Conservation (phyloP, 2,797 vertebrate genomes). For the Balearica regulorum region DNA sequence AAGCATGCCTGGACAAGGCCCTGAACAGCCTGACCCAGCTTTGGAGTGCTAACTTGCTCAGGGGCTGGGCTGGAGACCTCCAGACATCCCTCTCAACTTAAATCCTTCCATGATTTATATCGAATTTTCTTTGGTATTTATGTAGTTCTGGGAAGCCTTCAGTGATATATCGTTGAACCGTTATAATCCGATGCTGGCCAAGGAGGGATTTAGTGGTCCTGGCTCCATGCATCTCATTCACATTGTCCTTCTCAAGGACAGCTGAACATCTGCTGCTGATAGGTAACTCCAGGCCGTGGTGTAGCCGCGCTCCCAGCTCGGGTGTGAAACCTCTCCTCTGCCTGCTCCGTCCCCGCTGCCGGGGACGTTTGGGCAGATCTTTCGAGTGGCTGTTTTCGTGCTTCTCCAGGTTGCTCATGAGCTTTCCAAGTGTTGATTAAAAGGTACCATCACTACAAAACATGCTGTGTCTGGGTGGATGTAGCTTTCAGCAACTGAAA, state of each 20-base stretch:
- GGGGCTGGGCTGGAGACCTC: neutral
- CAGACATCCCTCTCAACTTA: constrained; percentile 10
- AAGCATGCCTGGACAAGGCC: neutral
- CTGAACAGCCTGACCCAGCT: neutral
- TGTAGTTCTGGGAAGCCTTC: constrained; percentile 52
- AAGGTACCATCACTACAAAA: constrained; percentile 38
- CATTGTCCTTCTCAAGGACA: constrained; percentile 17
- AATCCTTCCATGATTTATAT: constrained; percentile 48
- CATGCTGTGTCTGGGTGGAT: constrained; percentile 8
- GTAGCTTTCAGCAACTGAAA: neutral
- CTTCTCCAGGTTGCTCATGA: neutral
- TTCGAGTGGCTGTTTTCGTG: neutral
- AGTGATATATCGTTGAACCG: neutral
- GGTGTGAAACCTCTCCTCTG: neutral
- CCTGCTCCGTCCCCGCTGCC: neutral
- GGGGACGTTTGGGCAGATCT: neutral
- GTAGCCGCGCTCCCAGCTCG: neutral
- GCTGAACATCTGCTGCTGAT: constrained; percentile 9
- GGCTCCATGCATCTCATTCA: constrained; percentile 46
- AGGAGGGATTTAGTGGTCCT: constrained; percentile 62
- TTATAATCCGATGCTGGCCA: neutral
- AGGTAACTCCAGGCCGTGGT: neutral
- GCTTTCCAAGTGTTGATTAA: constrained; percentile 45
- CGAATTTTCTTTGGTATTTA: neutral
- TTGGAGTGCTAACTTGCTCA: neutral